Conservation (phyloP, 1,140 invertebrate species). For the Cydia pomonella region DNA sequence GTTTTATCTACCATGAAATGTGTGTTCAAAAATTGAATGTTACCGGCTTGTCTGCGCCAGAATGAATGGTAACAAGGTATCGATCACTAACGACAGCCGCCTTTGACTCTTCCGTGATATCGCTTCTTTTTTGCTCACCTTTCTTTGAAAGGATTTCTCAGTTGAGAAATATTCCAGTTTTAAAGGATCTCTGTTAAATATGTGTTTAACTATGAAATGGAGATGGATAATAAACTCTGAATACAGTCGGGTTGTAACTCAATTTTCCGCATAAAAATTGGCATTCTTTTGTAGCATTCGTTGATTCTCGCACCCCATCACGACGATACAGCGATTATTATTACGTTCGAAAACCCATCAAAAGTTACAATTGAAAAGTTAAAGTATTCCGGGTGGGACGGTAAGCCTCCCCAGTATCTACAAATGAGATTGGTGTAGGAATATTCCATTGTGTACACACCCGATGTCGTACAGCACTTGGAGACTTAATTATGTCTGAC, state of each 20-base stretch:
- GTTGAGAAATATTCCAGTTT: conserved; percentile 28
- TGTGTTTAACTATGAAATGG: conserved; percentile 44
- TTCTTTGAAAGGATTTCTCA: conserved; percentile 33
- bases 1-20: conserved; percentile 78
- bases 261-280: conserved; percentile 78
- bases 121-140: conserved; percentile 26
- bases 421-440: conserved; percentile 74
- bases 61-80: conserved; percentile 58
- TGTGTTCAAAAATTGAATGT: conserved; percentile 72
- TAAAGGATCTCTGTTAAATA: conserved; percentile 42
- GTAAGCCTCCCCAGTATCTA: conserved; percentile 67
- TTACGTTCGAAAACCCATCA: conserved; percentile 79
- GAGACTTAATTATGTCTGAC: conserved; percentile 59
- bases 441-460: conserved; percentile 72
- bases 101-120: conserved; percentile 25
- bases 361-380: conserved; percentile 81
- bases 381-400: conserved; percentile 75
- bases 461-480: conserved; percentile 45
- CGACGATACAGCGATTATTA: conserved; percentile 74
- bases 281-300: conserved; percentile 72
- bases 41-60: conserved; percentile 55
- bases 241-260: conserved; percentile 65
- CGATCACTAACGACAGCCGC: conserved; percentile 33
- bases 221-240: conserved; percentile 54
- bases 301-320: conserved; percentile 72